Evolutionary conservation across 2,113 vertebrate genomes (phyloP).

Genomic region (Xiphophorus couchianus): DNA sequence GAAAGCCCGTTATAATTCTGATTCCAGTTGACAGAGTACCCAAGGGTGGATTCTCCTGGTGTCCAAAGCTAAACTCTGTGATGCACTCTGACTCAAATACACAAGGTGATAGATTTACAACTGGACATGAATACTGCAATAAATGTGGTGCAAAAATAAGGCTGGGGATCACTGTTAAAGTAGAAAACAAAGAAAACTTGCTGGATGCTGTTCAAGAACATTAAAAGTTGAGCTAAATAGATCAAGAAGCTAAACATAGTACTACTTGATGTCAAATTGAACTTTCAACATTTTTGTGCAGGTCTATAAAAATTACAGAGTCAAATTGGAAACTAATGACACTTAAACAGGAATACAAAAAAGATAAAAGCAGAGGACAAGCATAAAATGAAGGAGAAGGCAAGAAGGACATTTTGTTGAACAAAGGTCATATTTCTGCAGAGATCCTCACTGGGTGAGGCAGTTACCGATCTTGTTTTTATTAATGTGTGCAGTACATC

Average conservation of each 20-base stretch:
- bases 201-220: not conserved
- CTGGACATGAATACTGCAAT: constrained; percentile 12
- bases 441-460: constrained; percentile 1
- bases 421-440: constrained; percentile 35
- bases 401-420: not conserved
- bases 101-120: constrained; percentile 23
- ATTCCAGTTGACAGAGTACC: constrained; percentile 62
- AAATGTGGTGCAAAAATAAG: not conserved
- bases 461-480: constrained; percentile 14
- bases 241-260: not conserved
- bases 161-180: not conserved
- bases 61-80: constrained; percentile 59
- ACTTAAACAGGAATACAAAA: not conserved
- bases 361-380: constrained; percentile 21
- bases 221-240: not conserved
- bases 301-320: not conserved
- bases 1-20: constrained; percentile 48
- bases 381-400: constrained; percentile 10
- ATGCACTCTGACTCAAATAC: constrained; percentile 41
- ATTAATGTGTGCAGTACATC: constrained; percentile 10
- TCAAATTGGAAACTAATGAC: not conserved
- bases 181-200: constrained; percentile 2
- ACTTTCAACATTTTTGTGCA: not conserved
- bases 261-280: constrained; percentile 4
- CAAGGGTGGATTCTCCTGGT: constrained; percentile 59